Percentiles rank a stretch among this genome's conserved stretches.
phyloP scores from a whole-genome alignment of 2,888 invertebrate species.

The Drosophila setosimentum region DNA sequence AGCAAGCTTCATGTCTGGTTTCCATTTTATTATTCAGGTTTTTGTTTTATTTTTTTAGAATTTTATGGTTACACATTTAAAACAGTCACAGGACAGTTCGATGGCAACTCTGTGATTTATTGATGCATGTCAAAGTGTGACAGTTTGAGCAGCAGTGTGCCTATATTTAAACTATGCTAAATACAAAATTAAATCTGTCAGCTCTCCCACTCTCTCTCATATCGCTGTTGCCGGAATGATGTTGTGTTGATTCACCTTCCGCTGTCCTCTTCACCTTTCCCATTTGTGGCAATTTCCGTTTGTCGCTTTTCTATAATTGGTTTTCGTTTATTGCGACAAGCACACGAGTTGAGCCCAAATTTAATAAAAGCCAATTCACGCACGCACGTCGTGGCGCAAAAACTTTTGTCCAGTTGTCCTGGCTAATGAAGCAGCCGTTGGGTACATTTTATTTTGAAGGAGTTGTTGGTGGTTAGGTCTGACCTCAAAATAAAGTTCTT shows the following conservation, averaged over 20 bases:
- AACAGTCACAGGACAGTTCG: slow-evolving; percentile 14
- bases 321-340: slow-evolving; percentile 58
- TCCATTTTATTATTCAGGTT: slow-evolving; percentile 14
- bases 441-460: neutral
- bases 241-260: neutral
- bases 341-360: slow-evolving; percentile 58
- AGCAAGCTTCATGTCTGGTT: slow-evolving; percentile 6
- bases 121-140: slow-evolving; percentile 14
- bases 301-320: slow-evolving; percentile 66
- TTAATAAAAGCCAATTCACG: slow-evolving; percentile 53
- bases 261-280: neutral
- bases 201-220: neutral
- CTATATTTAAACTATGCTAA: neutral
- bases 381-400: slow-evolving; percentile 33
- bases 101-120: slow-evolving; percentile 26
- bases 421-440: slow-evolving; percentile 38
- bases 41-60: slow-evolving; percentile 4
- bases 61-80: slow-evolving; percentile 14
- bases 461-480: neutral
- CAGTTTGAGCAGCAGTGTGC: slow-evolving; percentile 17
- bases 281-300: slow-evolving; percentile 59
- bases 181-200: neutral
- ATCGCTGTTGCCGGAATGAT: neutral
- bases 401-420: slow-evolving; percentile 28
- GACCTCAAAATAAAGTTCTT: slow-evolving; percentile 36